phyloP scores from a whole-genome alignment of 2,113 vertebrate species.

The Australoheros scitulus region DNA sequence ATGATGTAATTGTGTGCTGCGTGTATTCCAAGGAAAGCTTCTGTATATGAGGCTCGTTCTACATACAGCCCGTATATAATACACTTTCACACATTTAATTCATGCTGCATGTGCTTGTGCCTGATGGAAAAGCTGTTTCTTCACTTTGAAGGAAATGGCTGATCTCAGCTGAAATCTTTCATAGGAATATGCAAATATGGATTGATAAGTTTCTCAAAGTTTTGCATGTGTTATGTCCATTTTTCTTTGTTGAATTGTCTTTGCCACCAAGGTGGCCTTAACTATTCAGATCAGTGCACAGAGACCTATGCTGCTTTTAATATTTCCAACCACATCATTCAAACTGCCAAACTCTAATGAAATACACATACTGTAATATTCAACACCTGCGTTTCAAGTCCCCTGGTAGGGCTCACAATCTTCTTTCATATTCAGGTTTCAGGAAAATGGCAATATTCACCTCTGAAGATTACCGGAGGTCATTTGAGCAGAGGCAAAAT shows the following conservation, averaged over 20 bases:
- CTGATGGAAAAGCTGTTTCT: conserved; percentile 16
- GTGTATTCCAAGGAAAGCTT: neutral
- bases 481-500: conserved; percentile 52
- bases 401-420: conserved; percentile 49
- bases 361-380: conserved; percentile 76
- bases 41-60: conserved; percentile 23
- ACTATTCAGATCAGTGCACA: conserved; percentile 54
- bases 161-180: conserved; percentile 44
- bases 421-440: conserved; percentile 66
- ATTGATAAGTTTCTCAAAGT: conserved; percentile 51
- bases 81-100: conserved; percentile 6
- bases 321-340: conserved; percentile 62
- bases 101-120: neutral
- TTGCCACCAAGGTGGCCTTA: conserved; percentile 31
- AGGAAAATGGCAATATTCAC: conserved; percentile 65
- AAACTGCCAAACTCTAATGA: conserved; percentile 69
- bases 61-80: conserved; percentile 16
- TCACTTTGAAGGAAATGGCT: conserved; percentile 41
- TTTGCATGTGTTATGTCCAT: conserved; percentile 13
- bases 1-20: conserved; percentile 14
- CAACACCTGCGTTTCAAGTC: conserved; percentile 69
- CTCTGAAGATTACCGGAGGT: conserved; percentile 79
- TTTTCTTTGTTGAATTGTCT: conserved; percentile 38
- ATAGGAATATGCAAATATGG: conserved; percentile 48
- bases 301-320: conserved; percentile 51